phyloP scores from a whole-genome alignment of 2,888 invertebrate genomes.

The Lottia gigantea region DNA sequence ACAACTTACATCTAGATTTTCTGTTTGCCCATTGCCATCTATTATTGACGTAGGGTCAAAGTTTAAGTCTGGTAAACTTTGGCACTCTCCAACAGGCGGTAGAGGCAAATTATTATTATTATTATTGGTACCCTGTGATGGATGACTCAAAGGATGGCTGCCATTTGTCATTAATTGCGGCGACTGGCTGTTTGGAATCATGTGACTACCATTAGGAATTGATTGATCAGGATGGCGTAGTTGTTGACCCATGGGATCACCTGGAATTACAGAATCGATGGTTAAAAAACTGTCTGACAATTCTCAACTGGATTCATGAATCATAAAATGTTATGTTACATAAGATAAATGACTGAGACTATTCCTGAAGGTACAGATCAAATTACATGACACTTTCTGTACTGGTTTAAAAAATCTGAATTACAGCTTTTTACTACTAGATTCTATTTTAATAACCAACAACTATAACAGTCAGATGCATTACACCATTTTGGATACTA shows the following conservation, averaged over 20 bases:
- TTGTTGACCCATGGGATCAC: constrained; percentile 18
- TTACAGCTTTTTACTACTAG: too few species aligned
- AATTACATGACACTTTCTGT: too few species aligned
- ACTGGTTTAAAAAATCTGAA: too few species aligned
- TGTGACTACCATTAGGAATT: constrained; percentile 74
- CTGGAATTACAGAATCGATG: constrained; percentile 9
- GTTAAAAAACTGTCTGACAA: not conserved
- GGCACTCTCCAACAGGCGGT: constrained; percentile 27
- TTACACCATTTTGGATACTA: too few species aligned
- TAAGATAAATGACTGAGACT: too few species aligned
- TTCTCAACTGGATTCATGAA: too few species aligned
- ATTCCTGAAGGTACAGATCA: too few species aligned
- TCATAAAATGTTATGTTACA: too few species aligned
- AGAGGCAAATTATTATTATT: constrained; percentile 10
- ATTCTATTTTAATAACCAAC: too few species aligned
- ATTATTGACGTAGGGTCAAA: constrained; percentile 94
- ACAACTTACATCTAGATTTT: not conserved
- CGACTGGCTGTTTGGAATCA: constrained; percentile 61
- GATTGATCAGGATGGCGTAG: constrained; percentile 22
- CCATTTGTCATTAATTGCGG: constrained; percentile 41
- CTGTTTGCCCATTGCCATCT: constrained; percentile 82
- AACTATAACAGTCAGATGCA: too few species aligned
- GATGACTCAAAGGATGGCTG: constrained; percentile 46
- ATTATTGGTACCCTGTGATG: constrained; percentile 18
- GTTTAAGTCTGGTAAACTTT: constrained; percentile 47